A percentile compares a stretch with the other conserved stretches of the same genome.
Conservation (phyloP, 2,113 vertebrate genomes). For the Caranx ignobilis region DNA sequence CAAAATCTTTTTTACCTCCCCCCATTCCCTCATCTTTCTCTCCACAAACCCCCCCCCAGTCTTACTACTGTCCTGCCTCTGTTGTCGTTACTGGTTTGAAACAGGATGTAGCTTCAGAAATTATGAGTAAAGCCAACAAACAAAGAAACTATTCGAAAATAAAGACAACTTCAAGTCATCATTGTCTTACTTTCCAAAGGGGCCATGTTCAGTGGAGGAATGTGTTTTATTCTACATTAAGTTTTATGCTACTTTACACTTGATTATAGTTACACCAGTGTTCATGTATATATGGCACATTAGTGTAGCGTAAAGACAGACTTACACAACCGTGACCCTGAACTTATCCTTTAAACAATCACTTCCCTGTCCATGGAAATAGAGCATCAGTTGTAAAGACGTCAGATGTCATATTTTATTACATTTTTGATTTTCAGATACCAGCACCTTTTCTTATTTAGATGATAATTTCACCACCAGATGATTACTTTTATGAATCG, state of each 20-base stretch:
- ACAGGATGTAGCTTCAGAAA: not conserved
- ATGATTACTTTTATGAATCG: too few species aligned
- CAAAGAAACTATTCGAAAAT: not conserved
- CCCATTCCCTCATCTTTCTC: constrained; percentile 1
- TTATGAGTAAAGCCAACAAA: not conserved
- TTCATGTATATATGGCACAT: too few species aligned
- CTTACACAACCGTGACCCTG: too few species aligned
- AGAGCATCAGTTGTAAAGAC: too few species aligned
- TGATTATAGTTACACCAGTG: too few species aligned
- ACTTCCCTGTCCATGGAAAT: too few species aligned
- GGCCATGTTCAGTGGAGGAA: not conserved
- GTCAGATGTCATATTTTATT: not conserved
- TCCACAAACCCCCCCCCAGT: not conserved
- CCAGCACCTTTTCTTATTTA: too few species aligned
- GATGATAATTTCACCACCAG: too few species aligned
- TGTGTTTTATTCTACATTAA: not conserved
- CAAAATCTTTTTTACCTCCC: constrained; percentile 10
- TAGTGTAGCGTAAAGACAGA: too few species aligned
- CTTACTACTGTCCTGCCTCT: constrained; percentile 13
- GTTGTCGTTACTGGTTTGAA: not conserved
- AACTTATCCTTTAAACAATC: too few species aligned
- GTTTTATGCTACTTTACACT: too few species aligned
- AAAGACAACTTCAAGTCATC: not conserved
- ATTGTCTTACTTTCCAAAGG: not conserved
- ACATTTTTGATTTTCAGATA: not conserved